These are phyloP conservation scores for Melanerpes aurifrons DNA, from an alignment of 2,113 vertebrate species.

Conservation along the genomic window DNA sequence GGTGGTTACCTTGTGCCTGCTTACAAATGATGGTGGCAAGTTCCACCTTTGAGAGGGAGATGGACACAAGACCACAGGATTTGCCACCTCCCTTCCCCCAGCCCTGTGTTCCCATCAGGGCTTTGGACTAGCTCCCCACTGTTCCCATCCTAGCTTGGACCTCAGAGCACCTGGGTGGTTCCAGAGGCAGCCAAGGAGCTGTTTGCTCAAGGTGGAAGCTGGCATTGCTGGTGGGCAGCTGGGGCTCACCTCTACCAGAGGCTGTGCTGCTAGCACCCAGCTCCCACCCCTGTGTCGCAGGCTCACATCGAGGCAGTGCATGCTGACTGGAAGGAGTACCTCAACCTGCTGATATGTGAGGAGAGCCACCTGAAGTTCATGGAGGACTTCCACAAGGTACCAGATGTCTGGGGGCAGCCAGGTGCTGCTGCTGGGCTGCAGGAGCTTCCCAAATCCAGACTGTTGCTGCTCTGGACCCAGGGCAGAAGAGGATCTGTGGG, in stretches of 20 bases:
- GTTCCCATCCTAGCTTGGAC: background rate
- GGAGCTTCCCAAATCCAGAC: background rate
- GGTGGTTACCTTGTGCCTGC: background rate
- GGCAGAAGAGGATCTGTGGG: background rate
- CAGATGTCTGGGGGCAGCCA: rapidly evolving
- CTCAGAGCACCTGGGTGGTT: background rate
- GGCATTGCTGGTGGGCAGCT: background rate
- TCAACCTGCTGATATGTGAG: slow-evolving; percentile 98
- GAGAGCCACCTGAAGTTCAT: slow-evolving; percentile 97
- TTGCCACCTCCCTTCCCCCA: background rate
- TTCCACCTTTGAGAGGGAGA: background rate
- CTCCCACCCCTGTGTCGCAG: slow-evolving; percentile 54
- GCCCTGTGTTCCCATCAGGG: background rate
- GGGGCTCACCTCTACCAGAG: background rate
- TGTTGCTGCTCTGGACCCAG: background rate
- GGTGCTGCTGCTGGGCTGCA: background rate
- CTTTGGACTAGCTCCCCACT: background rate
- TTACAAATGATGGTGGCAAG: background rate
- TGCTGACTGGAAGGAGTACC: slow-evolving; percentile 96
- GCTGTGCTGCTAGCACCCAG: rapidly evolving
- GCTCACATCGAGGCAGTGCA: slow-evolving; percentile 96
- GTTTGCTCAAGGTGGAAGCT: background rate
- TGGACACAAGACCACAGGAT: background rate
- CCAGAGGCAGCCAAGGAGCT: background rate
- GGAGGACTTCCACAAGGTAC: slow-evolving; percentile 96